Percentiles rank a stretch among this genome's conserved stretches.
phyloP scores from a whole-genome alignment of 2,113 vertebrate genomes.

The Rhinolophus sinicus region DNA sequence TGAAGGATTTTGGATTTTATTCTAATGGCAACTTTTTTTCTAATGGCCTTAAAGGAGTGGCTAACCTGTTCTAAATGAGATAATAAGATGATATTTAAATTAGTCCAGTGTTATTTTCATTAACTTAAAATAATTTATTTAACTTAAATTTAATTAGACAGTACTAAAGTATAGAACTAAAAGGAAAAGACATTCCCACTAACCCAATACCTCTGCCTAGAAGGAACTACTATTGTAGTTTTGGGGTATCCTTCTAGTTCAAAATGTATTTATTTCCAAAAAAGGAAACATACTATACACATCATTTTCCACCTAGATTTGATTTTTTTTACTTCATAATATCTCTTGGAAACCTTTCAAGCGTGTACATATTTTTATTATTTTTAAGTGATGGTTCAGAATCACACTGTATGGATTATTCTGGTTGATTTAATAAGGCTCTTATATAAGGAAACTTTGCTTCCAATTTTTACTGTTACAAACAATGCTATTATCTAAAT shows the following conservation, averaged over 20 bases:
- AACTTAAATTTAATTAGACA: background rate
- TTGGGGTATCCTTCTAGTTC: background rate
- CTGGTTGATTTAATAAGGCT: background rate
- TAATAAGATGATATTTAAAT: background rate
- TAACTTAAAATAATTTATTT: constrained; percentile 5
- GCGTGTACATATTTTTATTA: background rate
- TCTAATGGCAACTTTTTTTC: background rate
- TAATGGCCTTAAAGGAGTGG: background rate
- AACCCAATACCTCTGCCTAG: background rate
- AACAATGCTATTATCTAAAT: background rate
- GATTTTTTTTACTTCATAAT: background rate
- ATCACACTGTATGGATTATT: background rate
- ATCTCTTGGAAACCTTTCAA: background rate
- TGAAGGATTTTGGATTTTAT: background rate
- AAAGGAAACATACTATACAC: background rate
- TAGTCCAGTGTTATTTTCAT: background rate
- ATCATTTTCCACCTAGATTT: background rate
- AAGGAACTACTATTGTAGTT: background rate
- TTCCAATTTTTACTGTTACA: background rate
- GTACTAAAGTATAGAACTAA: background rate
- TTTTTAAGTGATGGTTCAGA: background rate
- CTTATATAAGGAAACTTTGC: background rate
- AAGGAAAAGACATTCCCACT: background rate
- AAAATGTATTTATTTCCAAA: background rate
- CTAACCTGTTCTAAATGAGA: background rate